phyloP scores from a whole-genome alignment of 2,888 invertebrate genomes.

The Copidosoma aretas region DNA sequence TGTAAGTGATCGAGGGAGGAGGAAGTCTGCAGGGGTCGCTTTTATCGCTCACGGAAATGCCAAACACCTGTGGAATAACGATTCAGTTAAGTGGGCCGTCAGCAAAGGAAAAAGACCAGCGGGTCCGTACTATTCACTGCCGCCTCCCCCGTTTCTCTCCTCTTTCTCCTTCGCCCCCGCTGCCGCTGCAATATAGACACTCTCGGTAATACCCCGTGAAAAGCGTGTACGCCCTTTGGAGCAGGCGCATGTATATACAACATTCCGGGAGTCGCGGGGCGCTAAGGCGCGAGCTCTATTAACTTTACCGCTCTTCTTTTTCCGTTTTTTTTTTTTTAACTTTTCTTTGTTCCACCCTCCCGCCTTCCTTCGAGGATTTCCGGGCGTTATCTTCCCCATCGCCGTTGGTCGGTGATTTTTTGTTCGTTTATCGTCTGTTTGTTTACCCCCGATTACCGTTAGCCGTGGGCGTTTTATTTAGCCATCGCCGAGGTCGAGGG shows the following conservation, averaged over 20 bases:
- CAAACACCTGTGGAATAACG: constrained; percentile 63
- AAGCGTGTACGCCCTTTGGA: constrained; percentile 34
- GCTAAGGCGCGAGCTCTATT: constrained; percentile 43
- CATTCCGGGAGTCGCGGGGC: constrained; percentile 34
- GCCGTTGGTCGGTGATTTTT: too few relatives aligned
- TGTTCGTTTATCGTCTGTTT: too few relatives aligned
- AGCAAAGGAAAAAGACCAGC: constrained; percentile 55
- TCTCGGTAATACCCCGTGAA: constrained; percentile 16
- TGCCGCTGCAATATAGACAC: too few relatives aligned
- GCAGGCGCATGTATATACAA: too few relatives aligned
- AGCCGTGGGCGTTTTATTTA: too few relatives aligned
- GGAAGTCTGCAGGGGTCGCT: constrained; percentile 58
- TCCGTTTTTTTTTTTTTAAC: background rate
- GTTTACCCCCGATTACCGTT: too few relatives aligned
- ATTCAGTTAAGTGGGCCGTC: constrained; percentile 57
- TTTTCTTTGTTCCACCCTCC: constrained; percentile 10
- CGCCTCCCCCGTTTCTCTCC: constrained; percentile 1
- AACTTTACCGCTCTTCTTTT: constrained; percentile 11
- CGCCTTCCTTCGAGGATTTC: background rate
- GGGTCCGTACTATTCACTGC: constrained; percentile 48
- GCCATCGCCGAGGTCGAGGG: too few relatives aligned
- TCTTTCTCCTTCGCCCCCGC: background rate
- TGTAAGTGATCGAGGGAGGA: constrained; percentile 54
- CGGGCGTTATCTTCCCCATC: too few relatives aligned
- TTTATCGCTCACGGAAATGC: constrained; percentile 62